A percentile compares a stretch with the other conserved stretches of the same genome.
Evolutionary conservation across 2,797 vertebrate genomes (phyloP).

Genomic region (Chelmon rostratus): DNA sequence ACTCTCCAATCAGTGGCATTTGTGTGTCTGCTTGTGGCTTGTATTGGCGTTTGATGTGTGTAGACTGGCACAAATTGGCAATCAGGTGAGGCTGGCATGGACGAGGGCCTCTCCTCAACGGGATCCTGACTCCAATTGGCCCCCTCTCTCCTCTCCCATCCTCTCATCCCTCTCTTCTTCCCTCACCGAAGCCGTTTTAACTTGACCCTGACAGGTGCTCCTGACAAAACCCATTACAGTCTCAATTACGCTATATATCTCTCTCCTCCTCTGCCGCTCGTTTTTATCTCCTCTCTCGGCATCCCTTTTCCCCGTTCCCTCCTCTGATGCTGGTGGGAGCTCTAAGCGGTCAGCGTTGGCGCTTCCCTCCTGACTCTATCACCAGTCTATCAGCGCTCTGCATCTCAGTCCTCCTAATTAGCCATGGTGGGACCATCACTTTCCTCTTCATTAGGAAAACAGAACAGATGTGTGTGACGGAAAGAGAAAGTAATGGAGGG

Average conservation of each 20-base stretch:
- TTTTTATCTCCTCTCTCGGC: conserved; percentile 41
- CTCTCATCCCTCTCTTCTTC: conserved; percentile 58
- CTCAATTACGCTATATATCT: conserved; percentile 80
- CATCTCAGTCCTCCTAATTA: conserved; percentile 74
- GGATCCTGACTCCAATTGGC: conserved; percentile 78
- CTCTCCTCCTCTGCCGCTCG: conserved; percentile 38
- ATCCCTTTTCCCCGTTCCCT: conserved; percentile 28
- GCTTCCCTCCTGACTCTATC: conserved; percentile 50
- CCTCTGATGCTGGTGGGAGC: conserved; percentile 47
- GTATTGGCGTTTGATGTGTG: conserved; percentile 72
- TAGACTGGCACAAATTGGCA: conserved; percentile 83
- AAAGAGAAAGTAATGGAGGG: conserved; percentile 33
- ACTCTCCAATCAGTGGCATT: conserved; percentile 55
- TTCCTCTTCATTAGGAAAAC: conserved; percentile 74
- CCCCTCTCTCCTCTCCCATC: conserved; percentile 52
- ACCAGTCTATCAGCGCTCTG: conserved; percentile 34
- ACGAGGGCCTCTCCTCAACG: conserved; percentile 62
- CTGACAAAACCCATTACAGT: conserved; percentile 86
- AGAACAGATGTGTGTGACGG: conserved; percentile 63
- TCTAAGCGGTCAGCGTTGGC: conserved; percentile 13
- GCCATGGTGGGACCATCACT: conserved; percentile 76
- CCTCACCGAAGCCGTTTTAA: conserved; percentile 66
- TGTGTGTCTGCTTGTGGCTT: conserved; percentile 44
- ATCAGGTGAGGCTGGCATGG: conserved; percentile 82
- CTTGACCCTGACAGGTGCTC: conserved; percentile 84